These are phyloP conservation scores for Drosophila trapezifrons DNA, from an alignment of 1,140 invertebrate genomes.

Conservation along the genomic window DNA sequence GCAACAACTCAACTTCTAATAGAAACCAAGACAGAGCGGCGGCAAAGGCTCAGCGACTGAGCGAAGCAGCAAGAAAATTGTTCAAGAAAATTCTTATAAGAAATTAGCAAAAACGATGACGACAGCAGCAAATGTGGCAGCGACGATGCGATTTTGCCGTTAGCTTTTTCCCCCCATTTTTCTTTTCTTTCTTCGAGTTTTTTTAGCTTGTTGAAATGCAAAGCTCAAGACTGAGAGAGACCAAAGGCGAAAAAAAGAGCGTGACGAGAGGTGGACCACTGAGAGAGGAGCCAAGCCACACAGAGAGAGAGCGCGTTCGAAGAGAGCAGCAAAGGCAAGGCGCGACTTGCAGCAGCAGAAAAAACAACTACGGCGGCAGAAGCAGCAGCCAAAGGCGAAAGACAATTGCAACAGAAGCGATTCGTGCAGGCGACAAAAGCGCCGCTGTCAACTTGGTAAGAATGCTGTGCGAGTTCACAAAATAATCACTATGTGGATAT, in stretches of 20 bases:
- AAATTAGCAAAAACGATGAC: constrained; percentile 70
- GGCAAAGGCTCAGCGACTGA: constrained; percentile 12
- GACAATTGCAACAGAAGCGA: constrained; percentile 56
- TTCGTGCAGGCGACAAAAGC: constrained; percentile 43
- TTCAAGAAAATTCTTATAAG: constrained; percentile 79
- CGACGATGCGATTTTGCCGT: constrained; percentile 70
- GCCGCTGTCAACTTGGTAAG: background rate
- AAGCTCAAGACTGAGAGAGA: constrained; percentile 52
- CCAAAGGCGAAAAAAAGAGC: constrained; percentile 4
- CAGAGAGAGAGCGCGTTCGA: constrained; percentile 25
- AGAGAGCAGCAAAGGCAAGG: constrained; percentile 39
- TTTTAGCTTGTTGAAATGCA: constrained; percentile 31
- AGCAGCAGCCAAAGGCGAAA: constrained; percentile 48
- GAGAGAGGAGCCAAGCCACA: constrained; percentile 19
- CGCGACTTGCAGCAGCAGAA: constrained; percentile 56
- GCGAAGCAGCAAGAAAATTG: constrained; percentile 65
- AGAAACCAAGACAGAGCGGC: constrained; percentile 56
- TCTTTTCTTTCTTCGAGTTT: constrained; percentile 14
- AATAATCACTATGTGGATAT: background rate
- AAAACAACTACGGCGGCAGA: constrained; percentile 7
- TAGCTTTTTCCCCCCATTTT: constrained; percentile 61
- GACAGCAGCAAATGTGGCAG: constrained; percentile 29
- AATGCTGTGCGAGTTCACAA: too few relatives aligned
- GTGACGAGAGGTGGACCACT: constrained; percentile 24
- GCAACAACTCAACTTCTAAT: constrained; percentile 44